A percentile compares a stretch with the other conserved stretches of the same genome.
phyloP scores from a whole-genome alignment of 2,797 vertebrate genomes.

The Hippoglossus hippoglossus region DNA sequence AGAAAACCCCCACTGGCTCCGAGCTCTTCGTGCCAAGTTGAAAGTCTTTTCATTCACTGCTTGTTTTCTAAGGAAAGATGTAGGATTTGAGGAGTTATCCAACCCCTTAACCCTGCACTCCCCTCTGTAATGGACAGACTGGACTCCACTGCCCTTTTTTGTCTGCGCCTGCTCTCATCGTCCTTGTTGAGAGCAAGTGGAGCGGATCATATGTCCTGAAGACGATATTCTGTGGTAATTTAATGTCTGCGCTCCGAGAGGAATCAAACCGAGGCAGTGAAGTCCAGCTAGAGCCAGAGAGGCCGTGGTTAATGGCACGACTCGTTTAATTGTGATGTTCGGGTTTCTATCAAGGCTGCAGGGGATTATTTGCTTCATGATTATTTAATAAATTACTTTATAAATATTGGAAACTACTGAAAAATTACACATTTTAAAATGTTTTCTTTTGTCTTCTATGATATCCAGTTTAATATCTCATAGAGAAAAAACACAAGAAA shows the following conservation, averaged over 20 bases:
- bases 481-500: background rate
- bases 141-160: constrained; percentile 38
- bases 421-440: too few relatives aligned
- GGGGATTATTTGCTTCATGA: background rate
- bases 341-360: background rate
- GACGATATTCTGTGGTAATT: constrained; percentile 30
- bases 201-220: constrained; percentile 41
- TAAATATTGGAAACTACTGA: too few relatives aligned
- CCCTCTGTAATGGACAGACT: constrained; percentile 58
- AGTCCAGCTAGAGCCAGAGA: too few relatives aligned
- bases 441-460: too few relatives aligned
- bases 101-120: background rate
- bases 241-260: background rate
- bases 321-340: background rate
- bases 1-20: background rate
- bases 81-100: constrained; percentile 33
- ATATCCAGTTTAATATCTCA: background rate
- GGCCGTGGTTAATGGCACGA: too few relatives aligned
- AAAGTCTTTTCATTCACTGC: constrained; percentile 59
- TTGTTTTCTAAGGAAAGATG: constrained; percentile 42
- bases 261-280: background rate
- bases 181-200: constrained; percentile 61
- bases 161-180: constrained; percentile 21
- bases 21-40: constrained; percentile 15
- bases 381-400: background rate